Evolutionary conservation across 2,888 invertebrate genomes (phyloP).

Genomic region (Heteromurus nitidus): DNA sequence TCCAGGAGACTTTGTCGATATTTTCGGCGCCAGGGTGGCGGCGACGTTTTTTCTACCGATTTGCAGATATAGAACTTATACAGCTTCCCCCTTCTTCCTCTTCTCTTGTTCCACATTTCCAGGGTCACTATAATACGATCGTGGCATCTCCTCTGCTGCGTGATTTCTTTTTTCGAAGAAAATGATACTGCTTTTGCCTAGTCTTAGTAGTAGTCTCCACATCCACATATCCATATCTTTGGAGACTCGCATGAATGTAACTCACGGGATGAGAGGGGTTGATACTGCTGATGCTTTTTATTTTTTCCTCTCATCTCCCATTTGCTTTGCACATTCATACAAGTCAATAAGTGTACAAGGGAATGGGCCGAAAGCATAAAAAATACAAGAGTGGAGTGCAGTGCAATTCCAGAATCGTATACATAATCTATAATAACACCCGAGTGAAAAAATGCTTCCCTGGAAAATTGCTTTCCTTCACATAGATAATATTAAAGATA

Average conservation of each 20-base stretch:
- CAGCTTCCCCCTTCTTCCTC: conserved; percentile 24
- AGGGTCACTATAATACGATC: neutral
- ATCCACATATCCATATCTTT: too few relatives aligned
- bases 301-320: neutral
- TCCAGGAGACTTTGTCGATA: conserved; percentile 70
- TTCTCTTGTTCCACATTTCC: conserved; percentile 36
- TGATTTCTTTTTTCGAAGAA: neutral
- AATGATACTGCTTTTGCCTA: neutral
- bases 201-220: too few relatives aligned
- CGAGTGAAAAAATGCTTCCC: conserved; percentile 2
- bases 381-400: conserved; percentile 18
- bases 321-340: conserved; percentile 10
- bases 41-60: conserved; percentile 58
- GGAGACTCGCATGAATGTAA: too few relatives aligned
- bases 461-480: conserved; percentile 19
- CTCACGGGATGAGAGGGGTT: neutral
- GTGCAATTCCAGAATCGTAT: conserved; percentile 30
- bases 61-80: conserved; percentile 24
- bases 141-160: neutral
- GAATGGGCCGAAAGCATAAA: conserved; percentile 9
- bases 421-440: conserved; percentile 16
- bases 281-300: conserved; percentile 20
- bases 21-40: conserved; percentile 72
- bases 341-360: conserved; percentile 16
- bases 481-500: conserved; percentile 26